Conservation (phyloP, 2,888 invertebrate species). For the Leptarthrus brevirostris region DNA sequence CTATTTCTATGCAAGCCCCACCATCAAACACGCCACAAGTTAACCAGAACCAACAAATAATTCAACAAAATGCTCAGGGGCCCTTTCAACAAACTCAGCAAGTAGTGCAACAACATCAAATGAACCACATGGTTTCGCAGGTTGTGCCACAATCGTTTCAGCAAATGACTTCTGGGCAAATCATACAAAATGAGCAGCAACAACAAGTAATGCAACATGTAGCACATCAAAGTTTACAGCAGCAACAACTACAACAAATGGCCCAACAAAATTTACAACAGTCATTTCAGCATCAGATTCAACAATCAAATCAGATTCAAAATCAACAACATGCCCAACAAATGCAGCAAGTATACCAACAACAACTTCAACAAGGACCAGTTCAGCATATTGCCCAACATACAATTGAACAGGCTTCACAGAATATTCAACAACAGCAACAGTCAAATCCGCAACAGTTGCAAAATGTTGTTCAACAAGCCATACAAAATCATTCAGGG, state of each 20-base stretch:
- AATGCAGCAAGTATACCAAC: slow-evolving; percentile 64
- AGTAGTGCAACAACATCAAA: slow-evolving; percentile 58
- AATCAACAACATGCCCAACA: slow-evolving; percentile 55
- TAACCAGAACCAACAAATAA: slow-evolving; percentile 54
- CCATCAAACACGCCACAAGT: slow-evolving; percentile 61
- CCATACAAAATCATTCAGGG: slow-evolving; percentile 59
- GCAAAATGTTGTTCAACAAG: slow-evolving; percentile 53
- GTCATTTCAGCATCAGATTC: slow-evolving; percentile 46
- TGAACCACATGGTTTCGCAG: neutral
- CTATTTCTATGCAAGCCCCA: neutral
- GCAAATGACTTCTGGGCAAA: slow-evolving; percentile 29
- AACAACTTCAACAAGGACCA: slow-evolving; percentile 54
- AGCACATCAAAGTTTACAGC: slow-evolving; percentile 55
- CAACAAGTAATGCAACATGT: slow-evolving; percentile 56
- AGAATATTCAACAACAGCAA: slow-evolving; percentile 55
- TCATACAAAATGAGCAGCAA: slow-evolving; percentile 51
- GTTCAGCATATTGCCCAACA: slow-evolving; percentile 8
- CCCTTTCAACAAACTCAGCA: slow-evolving; percentile 5
- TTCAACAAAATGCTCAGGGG: neutral
- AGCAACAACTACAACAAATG: slow-evolving; percentile 9
- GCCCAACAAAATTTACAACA: slow-evolving; percentile 44
- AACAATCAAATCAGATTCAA: slow-evolving; percentile 56
- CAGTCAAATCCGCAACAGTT: slow-evolving; percentile 47
- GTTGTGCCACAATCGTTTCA: neutral
- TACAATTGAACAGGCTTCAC: neutral